Evolutionary conservation across 2,113 vertebrate species (phyloP).

Genomic region (Prunella himalayana): DNA sequence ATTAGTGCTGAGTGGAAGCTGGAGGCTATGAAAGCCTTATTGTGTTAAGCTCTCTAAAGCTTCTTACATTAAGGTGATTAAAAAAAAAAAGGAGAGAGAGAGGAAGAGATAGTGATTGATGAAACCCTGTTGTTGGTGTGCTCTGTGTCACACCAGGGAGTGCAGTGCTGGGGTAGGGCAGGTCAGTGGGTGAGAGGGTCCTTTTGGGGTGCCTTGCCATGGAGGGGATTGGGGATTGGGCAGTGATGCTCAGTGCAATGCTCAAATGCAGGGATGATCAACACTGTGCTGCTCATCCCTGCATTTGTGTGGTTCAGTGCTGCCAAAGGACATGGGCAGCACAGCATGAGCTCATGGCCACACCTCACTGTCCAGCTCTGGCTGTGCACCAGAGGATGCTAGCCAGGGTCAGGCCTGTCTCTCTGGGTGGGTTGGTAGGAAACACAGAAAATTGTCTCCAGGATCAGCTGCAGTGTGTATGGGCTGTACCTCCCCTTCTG

Average conservation of each 20-base stretch:
- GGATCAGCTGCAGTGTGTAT: not conserved
- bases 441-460: not conserved
- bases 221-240: too few relatives aligned
- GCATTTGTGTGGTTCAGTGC: not conserved
- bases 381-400: not conserved
- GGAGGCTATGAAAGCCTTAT: conserved; percentile 16
- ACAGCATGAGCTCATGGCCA: not conserved
- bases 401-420: not conserved
- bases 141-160: not conserved
- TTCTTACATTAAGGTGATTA: conserved; percentile 36
- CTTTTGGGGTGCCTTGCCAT: not conserved
- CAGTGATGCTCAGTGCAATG: not conserved
- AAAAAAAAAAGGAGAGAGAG: not conserved
- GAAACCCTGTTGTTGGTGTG: not conserved
- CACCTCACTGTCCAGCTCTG: not conserved
- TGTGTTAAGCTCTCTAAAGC: conserved; percentile 29
- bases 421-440: not conserved
- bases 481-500: not conserved
- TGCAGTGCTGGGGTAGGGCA: not conserved
- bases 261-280: too few relatives aligned
- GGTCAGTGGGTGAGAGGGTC: rapidly evolving
- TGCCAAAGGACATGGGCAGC: not conserved
- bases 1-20: not conserved
- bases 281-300: too few relatives aligned
- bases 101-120: not conserved